Evolutionary conservation across 2,113 vertebrate genomes (phyloP), one percentile per base, ranked within the genome.

Genomic region (Salvator merianae): DNA sequence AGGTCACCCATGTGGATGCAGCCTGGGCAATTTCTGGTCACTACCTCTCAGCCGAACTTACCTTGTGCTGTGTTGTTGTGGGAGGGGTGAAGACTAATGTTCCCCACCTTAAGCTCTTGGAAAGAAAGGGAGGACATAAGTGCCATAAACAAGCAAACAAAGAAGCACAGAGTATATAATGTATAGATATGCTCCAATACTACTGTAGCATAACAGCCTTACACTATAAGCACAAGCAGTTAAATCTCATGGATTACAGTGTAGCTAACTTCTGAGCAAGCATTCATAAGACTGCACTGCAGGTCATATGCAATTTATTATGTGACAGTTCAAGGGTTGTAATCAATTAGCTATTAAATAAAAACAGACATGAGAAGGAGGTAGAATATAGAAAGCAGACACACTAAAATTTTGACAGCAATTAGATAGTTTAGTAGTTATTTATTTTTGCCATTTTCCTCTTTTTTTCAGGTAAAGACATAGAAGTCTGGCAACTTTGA

Each of bases 331-430:
- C 18, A 66, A 8, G 24, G 79, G 7, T 6, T 47, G 24, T 26
- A 55, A 1, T 32, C 62, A 81, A 63, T 70, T 77, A 77, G 47
- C 1, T 55, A 62, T 28, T 62, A 77, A 6, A 26, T 50, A 43
- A 34, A 79, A 75, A 66, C 71, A 32, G 43, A 34, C 38, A 4
- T 28, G 28, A 30, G 26, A 43, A 76, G 30, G 62, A 55, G 34
- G 34, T 40, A 13, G 55, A n/a, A 82, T 10, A 84, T 13, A 36
- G 63, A 73, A 13, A 32, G 71, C 9, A 20, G 2, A 88, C 16
- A 20, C 18, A 77, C 24, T 24, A 79, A 10, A 75, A 2, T 0
- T 0, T 36, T 2, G 5, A 28, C 76, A 16, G 13, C 26, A 30
- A 79, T 50, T 5, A 75, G 16, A 75, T 32, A 65, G 20, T 68